phyloP scores from a whole-genome alignment of 2,888 invertebrate genomes.

The Alloscopus bannaensis region DNA sequence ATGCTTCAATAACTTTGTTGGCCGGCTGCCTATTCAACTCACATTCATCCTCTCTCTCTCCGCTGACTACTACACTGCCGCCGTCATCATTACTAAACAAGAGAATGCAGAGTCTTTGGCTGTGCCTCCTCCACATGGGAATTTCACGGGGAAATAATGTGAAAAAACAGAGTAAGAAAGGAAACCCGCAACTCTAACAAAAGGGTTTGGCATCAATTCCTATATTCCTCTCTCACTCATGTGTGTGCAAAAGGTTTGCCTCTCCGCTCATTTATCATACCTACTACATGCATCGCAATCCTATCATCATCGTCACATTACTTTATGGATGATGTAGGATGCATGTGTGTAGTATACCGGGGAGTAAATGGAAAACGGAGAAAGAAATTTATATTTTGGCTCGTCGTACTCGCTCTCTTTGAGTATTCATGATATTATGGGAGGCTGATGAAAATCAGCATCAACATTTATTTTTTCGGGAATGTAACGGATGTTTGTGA shows the following conservation, averaged over 20 bases:
- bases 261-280: slow-evolving; percentile 38
- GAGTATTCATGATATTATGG: no score
- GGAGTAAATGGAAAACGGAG: no score
- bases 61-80: slow-evolving; percentile 17
- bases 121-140: slow-evolving; percentile 39
- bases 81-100: no score
- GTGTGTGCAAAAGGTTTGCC: slow-evolving; percentile 33
- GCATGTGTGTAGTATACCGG: no score
- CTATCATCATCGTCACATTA: slow-evolving; percentile 14
- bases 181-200: slow-evolving; percentile 56
- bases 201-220: slow-evolving; percentile 43
- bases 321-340: no score
- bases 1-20: slow-evolving; percentile 64
- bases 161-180: slow-evolving; percentile 26
- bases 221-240: slow-evolving; percentile 34
- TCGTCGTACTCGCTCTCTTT: no score
- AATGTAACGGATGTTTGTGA: no score
- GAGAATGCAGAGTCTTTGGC: slow-evolving; percentile 4
- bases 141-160: slow-evolving; percentile 38
- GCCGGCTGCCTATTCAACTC: slow-evolving; percentile 60
- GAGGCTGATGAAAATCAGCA: no score
- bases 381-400: no score
- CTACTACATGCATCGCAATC: slow-evolving; percentile 8
- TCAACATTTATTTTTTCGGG: no score
- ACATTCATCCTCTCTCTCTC: slow-evolving; percentile 30